Conservation (phyloP, 2,888 invertebrate genomes). For the Axea sp. region DNA sequence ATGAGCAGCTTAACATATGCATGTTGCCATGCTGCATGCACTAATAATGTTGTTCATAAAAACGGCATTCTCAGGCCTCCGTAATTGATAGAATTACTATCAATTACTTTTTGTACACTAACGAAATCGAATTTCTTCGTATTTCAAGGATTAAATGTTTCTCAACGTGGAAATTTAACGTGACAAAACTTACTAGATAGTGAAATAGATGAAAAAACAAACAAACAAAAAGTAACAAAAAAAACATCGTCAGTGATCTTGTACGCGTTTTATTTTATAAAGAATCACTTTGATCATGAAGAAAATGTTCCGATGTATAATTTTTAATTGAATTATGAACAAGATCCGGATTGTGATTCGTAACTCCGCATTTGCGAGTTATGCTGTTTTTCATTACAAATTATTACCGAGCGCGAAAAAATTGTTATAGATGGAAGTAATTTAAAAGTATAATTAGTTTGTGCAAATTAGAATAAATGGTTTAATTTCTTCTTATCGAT, state of each 20-base stretch:
- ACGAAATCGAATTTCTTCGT: constrained; percentile 48
- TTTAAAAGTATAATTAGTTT: too few relatives aligned
- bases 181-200: constrained; percentile 30
- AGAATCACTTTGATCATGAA: constrained; percentile 9
- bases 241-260: not conserved
- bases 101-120: constrained; percentile 42
- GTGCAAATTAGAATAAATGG: too few relatives aligned
- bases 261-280: constrained; percentile 13
- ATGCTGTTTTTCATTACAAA: too few relatives aligned
- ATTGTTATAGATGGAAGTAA: too few relatives aligned
- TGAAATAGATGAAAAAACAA: too few relatives aligned
- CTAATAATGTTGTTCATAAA: constrained; percentile 33
- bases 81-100: constrained; percentile 51
- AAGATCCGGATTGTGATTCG: constrained; percentile 23
- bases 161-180: constrained; percentile 45
- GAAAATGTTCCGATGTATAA: constrained; percentile 14
- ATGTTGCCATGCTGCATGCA: constrained; percentile 14
- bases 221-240: constrained; percentile 10
- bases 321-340: constrained; percentile 36
- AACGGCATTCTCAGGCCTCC: constrained; percentile 24
- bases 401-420: too few relatives aligned
- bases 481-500: too few relatives aligned
- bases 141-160: constrained; percentile 39
- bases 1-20: constrained; percentile 7
- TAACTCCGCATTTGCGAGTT: too few relatives aligned